Conservation (phyloP, 2,113 vertebrate genomes). For the Lynx canadensis region DNA sequence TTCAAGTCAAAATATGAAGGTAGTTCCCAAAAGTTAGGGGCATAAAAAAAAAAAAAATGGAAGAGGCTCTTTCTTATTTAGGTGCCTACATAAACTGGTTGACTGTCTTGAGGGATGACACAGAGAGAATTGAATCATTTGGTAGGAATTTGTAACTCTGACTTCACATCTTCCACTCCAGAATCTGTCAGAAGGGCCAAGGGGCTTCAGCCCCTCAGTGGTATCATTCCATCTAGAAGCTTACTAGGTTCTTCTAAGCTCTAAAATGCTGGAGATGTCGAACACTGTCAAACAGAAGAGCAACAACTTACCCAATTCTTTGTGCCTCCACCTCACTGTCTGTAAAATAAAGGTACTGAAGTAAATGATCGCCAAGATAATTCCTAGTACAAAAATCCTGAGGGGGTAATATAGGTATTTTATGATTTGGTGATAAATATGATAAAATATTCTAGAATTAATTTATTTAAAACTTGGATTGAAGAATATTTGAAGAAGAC, state of each 20-base stretch:
- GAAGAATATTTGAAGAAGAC: neutral
- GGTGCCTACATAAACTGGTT: neutral
- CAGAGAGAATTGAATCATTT: neutral
- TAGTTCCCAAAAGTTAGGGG: neutral
- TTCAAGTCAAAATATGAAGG: neutral
- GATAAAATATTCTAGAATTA: neutral
- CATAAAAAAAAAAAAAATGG: neutral
- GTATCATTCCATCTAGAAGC: neutral
- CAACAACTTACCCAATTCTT: neutral
- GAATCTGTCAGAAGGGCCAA: neutral
- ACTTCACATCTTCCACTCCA: neutral
- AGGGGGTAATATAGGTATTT: neutral
- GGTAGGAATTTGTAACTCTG: neutral
- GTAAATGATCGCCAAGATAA: neutral
- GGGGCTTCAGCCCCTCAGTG: neutral
- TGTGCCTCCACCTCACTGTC: neutral
- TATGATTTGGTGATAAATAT: neutral
- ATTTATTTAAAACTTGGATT: neutral
- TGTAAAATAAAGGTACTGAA: neutral
- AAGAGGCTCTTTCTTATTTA: neutral
- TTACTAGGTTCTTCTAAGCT: neutral
- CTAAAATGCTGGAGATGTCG: neutral
- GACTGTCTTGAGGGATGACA: neutral
- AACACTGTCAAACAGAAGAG: neutral
- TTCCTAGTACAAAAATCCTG: neutral